Conservation (phyloP, 2,113 vertebrate species). For the Ploceus nigricollis region DNA sequence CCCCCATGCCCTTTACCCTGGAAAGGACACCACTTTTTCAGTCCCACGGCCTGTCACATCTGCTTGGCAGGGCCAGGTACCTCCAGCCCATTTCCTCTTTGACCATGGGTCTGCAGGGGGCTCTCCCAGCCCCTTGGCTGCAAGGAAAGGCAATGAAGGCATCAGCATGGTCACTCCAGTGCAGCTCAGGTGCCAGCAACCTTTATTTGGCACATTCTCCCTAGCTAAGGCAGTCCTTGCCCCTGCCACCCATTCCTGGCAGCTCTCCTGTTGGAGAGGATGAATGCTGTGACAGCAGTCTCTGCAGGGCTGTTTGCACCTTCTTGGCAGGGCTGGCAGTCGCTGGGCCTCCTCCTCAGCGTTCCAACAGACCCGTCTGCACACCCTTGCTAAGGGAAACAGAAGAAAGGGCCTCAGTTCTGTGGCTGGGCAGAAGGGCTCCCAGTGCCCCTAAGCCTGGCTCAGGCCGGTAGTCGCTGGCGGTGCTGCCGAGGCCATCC, state of each 20-base stretch:
- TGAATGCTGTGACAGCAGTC: too few relatives aligned
- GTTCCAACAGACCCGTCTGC: not conserved
- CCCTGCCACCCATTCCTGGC: not conserved
- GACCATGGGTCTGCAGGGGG: fast-evolving
- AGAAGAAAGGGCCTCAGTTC: not conserved
- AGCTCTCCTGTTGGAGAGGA: not conserved
- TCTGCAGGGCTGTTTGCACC: not conserved
- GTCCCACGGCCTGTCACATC: fast-evolving
- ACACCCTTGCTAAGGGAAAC: not conserved
- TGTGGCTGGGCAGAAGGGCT: not conserved
- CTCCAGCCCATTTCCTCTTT: not conserved
- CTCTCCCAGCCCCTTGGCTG: not conserved
- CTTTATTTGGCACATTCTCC: not conserved
- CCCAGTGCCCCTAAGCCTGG: not conserved
- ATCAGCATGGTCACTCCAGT: not conserved
- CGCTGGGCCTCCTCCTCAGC: not conserved
- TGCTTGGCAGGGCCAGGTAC: not conserved
- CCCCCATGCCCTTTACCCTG: not conserved
- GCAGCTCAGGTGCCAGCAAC: not conserved
- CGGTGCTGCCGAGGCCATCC: fast-evolving
- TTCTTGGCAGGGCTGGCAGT: not conserved
- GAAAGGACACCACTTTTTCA: not conserved
- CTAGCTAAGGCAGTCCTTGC: not conserved
- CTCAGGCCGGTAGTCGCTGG: not conserved
- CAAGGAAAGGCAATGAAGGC: not conserved